These are phyloP conservation scores for Brachyistius frenatus DNA, from an alignment of 2,113 vertebrate genomes.

Conservation along the genomic window DNA sequence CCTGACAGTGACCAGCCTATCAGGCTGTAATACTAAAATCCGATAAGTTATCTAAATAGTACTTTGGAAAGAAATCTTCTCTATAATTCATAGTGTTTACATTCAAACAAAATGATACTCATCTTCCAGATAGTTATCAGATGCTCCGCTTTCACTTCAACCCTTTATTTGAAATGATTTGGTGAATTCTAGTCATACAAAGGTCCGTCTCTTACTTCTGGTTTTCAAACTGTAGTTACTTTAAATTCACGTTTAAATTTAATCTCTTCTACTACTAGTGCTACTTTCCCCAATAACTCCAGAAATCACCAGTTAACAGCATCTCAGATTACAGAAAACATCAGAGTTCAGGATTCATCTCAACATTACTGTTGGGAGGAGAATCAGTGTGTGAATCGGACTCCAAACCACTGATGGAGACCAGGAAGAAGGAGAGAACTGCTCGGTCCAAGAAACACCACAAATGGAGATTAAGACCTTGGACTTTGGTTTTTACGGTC, in stretches of 20 bases:
- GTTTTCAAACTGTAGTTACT: too few relatives aligned
- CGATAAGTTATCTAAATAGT: not conserved
- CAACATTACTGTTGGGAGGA: too few relatives aligned
- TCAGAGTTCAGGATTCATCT: too few relatives aligned
- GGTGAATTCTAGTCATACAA: not conserved
- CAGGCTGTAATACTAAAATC: not conserved
- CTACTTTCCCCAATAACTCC: too few relatives aligned
- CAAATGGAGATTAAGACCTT: not conserved
- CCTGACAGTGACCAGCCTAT: not conserved
- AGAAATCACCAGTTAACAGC: too few relatives aligned
- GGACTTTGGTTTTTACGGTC: not conserved
- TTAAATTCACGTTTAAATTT: too few relatives aligned
- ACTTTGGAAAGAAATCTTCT: not conserved
- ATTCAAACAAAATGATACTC: not conserved
- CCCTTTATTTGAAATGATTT: not conserved
- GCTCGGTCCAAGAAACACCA: not conserved
- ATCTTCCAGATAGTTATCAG: not conserved
- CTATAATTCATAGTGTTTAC: not conserved
- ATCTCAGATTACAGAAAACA: too few relatives aligned
- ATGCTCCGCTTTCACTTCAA: not conserved
- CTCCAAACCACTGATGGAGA: not conserved
- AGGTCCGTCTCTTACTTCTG: not conserved
- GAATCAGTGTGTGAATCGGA: too few relatives aligned
- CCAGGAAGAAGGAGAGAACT: not conserved
- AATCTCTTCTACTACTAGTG: too few relatives aligned